These are phyloP conservation scores for Drosophila aff. DNA, from an alignment of 1,140 invertebrate genomes.

Conservation along the genomic window DNA sequence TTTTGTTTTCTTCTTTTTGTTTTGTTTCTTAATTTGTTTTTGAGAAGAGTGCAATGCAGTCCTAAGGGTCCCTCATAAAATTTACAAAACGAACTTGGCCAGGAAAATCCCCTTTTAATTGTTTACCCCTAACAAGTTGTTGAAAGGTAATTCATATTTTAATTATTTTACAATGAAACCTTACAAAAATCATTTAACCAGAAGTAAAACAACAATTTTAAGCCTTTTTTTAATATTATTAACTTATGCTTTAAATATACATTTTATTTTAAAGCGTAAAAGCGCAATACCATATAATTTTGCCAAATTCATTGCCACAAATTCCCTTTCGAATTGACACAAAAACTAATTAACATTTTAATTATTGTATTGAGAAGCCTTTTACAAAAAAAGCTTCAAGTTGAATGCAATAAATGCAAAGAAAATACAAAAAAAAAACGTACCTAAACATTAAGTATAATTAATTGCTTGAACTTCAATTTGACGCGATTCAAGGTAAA, in stretches of 20 bases:
- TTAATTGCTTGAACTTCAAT: slow-evolving; percentile 73
- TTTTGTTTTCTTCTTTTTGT: slow-evolving; percentile 25
- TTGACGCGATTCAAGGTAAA: slow-evolving; percentile 66
- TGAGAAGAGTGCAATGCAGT: not conserved
- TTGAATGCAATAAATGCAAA: slow-evolving; percentile 28
- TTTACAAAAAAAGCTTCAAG: slow-evolving; percentile 25
- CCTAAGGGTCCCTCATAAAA: not conserved
- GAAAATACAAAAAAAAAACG: slow-evolving; percentile 28
- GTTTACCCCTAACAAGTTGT: not conserved
- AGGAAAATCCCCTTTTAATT: not conserved
- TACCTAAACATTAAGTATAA: slow-evolving; percentile 56
- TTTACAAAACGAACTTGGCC: not conserved
- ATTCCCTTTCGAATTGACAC: slow-evolving; percentile 23
- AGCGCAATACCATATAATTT: not conserved
- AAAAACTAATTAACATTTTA: slow-evolving; percentile 32
- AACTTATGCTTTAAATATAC: not conserved
- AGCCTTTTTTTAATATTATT: not conserved
- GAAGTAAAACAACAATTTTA: too few relatives aligned
- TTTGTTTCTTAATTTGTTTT: slow-evolving; percentile 24
- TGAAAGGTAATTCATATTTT: slow-evolving; percentile 12
- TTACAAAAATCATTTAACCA: not conserved
- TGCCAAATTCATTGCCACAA: not conserved
- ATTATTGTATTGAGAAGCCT: slow-evolving; percentile 29
- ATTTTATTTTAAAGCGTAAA: not conserved
- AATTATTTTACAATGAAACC: not conserved